phyloP scores from a whole-genome alignment of 2,797 vertebrate genomes.

The Buceros bicornis region DNA sequence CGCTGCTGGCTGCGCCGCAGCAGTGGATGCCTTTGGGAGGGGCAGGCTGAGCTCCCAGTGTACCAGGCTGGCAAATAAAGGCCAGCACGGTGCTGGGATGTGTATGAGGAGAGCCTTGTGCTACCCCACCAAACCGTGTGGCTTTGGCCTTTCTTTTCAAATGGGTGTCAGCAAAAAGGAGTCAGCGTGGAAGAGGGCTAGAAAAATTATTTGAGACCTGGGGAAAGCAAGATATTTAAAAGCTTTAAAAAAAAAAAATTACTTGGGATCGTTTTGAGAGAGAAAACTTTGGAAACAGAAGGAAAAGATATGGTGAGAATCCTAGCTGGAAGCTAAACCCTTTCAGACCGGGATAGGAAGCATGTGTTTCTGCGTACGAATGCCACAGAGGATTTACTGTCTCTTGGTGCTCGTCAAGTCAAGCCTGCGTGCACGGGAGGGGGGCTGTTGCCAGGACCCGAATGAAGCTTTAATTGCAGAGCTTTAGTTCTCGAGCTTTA shows the following conservation, averaged over 20 bases:
- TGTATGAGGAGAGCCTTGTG: not conserved
- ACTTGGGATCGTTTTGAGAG: not conserved
- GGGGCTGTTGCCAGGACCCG: not conserved
- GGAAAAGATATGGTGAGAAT: not conserved
- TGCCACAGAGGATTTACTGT: not conserved
- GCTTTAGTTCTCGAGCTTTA: not conserved
- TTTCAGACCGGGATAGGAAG: not conserved
- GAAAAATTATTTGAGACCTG: not conserved
- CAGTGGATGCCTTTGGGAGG: not conserved
- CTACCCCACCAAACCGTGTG: rapidly evolving
- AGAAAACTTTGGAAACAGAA: not conserved
- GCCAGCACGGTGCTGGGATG: not conserved
- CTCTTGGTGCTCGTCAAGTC: not conserved
- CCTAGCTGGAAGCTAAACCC: not conserved
- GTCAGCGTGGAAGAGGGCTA: not conserved
- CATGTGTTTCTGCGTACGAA: not conserved
- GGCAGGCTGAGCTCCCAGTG: not conserved
- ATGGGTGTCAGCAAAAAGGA: not conserved
- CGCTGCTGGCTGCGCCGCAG: not conserved
- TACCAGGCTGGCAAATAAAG: not conserved
- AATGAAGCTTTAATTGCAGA: not conserved
- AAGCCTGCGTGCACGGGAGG: rapidly evolving
- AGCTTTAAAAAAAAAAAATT: not conserved
- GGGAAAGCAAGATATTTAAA: not conserved
- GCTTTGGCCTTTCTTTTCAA: not conserved